Evolutionary conservation across 2,797 vertebrate species (phyloP), one percentile per base, ranked within the genome.

Genomic region (Phataginus tetradactyla): DNA sequence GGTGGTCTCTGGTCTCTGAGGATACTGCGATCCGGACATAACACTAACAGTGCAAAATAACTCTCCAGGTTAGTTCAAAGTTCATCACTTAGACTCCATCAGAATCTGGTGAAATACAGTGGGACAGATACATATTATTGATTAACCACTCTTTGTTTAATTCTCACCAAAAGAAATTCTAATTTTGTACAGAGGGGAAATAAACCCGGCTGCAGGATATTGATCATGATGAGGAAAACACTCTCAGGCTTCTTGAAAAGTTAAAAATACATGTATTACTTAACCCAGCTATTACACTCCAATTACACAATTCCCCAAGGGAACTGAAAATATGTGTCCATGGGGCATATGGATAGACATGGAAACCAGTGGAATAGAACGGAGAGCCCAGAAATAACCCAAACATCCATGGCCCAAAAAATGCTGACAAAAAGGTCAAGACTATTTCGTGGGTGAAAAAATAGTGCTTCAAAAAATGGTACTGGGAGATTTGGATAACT

Each of bases 151-250:
- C 20, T 83, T 55, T 20, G 90, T 53, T 91, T 91, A 9, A 83
- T 81, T 42, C 25, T 91, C 18, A 84, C 9, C 34, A 94, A 87
- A 5, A 96, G n/a, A 95, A 84, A 84, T 64, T 14, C 20, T 39
- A 12, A 64, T 69, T 91, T 74, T 92, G 1, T 59, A 64, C 5
- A 77, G 27, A 84, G 7, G 15, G 5, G 2, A 25, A 80, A 34
- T 71, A 87, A 90, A 59, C 15, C 6, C 13, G 75, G 23, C 12
- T 49, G 39, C 25, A 88, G 27, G 3, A 85, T 86, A 53, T n/a
- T 71, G n/a, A 71, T 51, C 64, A 71, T 49, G 14, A 39, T 83
- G 17, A 91, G 13, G 21, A 88, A 72, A 92, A 18, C 0, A 3
- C 3, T 78, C 42, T 18, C 13, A 55, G 23, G 0, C 51, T 71